Conservation (phyloP, 2,113 vertebrate species). For the Notiomystis cincta region DNA sequence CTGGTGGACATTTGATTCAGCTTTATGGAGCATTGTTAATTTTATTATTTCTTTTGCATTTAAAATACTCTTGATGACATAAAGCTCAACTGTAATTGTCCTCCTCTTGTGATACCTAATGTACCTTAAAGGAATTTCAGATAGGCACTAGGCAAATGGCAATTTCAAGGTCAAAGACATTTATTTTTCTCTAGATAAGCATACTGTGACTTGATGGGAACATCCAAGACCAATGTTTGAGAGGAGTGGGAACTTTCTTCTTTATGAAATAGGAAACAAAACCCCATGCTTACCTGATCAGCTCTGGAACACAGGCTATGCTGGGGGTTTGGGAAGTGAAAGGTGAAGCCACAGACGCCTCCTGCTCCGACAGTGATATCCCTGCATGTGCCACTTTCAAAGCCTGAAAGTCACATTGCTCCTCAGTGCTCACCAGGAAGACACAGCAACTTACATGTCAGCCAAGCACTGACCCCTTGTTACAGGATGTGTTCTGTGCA, state of each 20-base stretch:
- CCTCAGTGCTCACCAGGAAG: background rate
- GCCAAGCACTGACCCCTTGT: background rate
- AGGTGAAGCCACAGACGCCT: constrained; percentile 80
- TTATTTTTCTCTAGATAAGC: background rate
- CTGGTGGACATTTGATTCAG: background rate
- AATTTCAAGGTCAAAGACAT: background rate
- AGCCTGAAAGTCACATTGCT: constrained; percentile 71
- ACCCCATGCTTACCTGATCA: constrained; percentile 71
- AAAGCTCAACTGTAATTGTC: background rate
- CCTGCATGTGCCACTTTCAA: constrained; percentile 81
- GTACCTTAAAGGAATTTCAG: background rate
- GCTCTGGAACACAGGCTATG: constrained; percentile 75
- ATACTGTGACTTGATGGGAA: background rate
- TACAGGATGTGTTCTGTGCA: background rate
- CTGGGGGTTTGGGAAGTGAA: constrained; percentile 76
- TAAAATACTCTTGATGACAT: background rate
- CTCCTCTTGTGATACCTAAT: background rate
- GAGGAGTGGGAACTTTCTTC: background rate
- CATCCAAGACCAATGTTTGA: background rate
- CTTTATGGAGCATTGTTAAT: background rate
- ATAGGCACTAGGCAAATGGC: background rate
- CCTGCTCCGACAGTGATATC: constrained; percentile 79
- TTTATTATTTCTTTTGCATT: background rate
- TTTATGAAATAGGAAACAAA: background rate
- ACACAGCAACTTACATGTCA: background rate